Evolutionary conservation across 2,888 invertebrate species (phyloP).

Genomic region (Chrysopilus asiliformis): DNA sequence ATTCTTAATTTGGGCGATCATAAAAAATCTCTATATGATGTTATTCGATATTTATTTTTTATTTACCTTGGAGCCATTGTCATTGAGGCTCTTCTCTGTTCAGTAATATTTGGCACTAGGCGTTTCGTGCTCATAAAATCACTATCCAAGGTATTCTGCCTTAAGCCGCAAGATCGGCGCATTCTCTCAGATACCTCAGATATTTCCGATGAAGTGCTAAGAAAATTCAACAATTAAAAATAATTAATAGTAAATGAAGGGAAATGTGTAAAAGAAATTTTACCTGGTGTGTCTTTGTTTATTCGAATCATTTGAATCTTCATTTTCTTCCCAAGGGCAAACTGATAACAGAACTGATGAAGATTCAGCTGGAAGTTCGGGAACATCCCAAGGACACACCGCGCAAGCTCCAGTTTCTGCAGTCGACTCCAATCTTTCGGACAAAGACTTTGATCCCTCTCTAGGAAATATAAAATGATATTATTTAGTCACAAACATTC

Average conservation of each 20-base stretch:
- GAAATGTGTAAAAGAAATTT: not conserved
- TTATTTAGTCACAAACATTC: too few relatives aligned
- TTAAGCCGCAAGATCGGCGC: constrained; percentile 47
- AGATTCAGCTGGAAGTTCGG: constrained; percentile 15
- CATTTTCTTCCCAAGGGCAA: constrained; percentile 30
- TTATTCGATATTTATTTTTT: too few relatives aligned
- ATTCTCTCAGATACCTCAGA: constrained; percentile 49
- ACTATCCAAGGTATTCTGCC: constrained; percentile 55
- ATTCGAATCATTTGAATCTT: constrained; percentile 1
- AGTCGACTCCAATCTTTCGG: constrained; percentile 27
- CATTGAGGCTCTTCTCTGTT: constrained; percentile 33
- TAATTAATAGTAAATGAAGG: not conserved
- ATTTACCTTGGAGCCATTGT: constrained; percentile 31
- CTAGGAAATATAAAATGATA: constrained; percentile 17
- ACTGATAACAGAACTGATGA: constrained; percentile 25
- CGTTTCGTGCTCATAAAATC: constrained; percentile 40
- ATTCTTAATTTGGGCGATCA: too few relatives aligned
- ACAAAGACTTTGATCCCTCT: constrained; percentile 24
- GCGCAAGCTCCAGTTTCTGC: constrained; percentile 24
- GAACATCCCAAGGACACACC: constrained; percentile 34
- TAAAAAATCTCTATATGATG: too few relatives aligned
- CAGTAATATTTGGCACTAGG: constrained; percentile 27
- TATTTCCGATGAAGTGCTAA: constrained; percentile 45
- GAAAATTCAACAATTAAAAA: not conserved
- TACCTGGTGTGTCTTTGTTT: constrained; percentile 9